Evolutionary conservation across 2,797 vertebrate species (phyloP).

Genomic region (Chrysocyon brachyurus): DNA sequence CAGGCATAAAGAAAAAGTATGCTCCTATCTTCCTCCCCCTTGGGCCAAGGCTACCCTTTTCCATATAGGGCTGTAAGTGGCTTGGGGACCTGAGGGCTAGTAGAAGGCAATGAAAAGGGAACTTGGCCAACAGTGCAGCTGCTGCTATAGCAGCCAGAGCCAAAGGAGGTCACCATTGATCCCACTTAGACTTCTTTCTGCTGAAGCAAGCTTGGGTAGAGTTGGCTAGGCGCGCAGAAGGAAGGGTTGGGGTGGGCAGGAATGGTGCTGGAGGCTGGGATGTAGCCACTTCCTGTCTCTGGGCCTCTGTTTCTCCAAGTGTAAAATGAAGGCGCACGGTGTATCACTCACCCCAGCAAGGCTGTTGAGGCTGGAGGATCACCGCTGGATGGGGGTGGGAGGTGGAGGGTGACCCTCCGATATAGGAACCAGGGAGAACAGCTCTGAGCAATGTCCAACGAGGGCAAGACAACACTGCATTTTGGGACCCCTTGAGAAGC

Average conservation of each 20-base stretch:
- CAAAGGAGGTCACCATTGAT: slow-evolving; percentile 74
- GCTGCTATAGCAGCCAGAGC: slow-evolving; percentile 56
- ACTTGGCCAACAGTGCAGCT: background rate
- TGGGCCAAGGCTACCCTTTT: background rate
- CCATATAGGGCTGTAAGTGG: background rate
- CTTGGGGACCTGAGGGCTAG: background rate
- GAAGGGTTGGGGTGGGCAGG: background rate
- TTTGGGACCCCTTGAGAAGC: background rate
- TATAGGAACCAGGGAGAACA: background rate
- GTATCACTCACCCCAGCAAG: background rate
- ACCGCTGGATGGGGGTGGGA: background rate
- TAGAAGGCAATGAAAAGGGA: slow-evolving; percentile 65
- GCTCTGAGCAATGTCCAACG: background rate
- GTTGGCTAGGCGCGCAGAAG: background rate
- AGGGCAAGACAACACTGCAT: background rate
- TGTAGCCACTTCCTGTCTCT: background rate
- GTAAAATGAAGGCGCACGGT: background rate
- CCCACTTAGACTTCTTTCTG: background rate
- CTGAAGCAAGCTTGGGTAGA: background rate
- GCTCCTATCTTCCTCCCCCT: background rate
- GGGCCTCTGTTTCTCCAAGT: slow-evolving; percentile 16
- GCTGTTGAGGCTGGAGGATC: background rate
- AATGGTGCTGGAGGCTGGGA: background rate
- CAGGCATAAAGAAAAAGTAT: background rate
- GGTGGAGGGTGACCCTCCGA: background rate